Evolutionary conservation across 2,797 vertebrate genomes (phyloP), one percentile per base, ranked within the genome.

Genomic region (Percopsis omiscomaycus): DNA sequence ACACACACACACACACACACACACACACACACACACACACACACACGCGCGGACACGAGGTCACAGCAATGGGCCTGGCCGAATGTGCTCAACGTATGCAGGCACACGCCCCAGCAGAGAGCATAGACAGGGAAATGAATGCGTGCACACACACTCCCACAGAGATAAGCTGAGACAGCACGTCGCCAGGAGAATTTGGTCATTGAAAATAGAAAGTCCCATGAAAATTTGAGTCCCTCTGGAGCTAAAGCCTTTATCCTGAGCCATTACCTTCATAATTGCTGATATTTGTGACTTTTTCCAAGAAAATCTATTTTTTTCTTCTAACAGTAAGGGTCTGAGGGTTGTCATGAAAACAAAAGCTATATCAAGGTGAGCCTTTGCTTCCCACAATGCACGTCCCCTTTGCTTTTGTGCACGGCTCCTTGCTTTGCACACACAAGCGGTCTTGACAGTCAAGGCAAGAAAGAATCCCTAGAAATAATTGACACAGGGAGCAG

Each of bases 71-170:
- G 68, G 62, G 75, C 80, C 22, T 73, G 75, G 80, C 83, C 87
- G 74, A 90, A 92, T 91, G 80, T 83, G 68, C 83, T 79, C 80
- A 89, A 87, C 79, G 75, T 90, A 94, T 94, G 93, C 92, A 86
- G 86, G 22, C 75, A 59, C 92, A 93, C 91, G 86, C 74, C 46
- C 82, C 77, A 59, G 68, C 77, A 79, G 73, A 67, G 80, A 80
- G 79, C 87, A 84, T 65, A 88, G 83, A 83, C 72, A 72, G 69
- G 53, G 49, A 89, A 88, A 93, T 92, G 75, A 87, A 93, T 93
- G 89, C 87, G 2, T 64, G 3, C 76, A 70, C 86, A 88, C 90
- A 89, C 86, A 71, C 73, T 51, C 80, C 42, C 69, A 54, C 61
- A 74, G 74, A 87, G 86, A 89, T 89, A 84, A 87, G 86, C 84